Conservation (phyloP, 2,888 invertebrate species). For the Euzophera pinguis region DNA sequence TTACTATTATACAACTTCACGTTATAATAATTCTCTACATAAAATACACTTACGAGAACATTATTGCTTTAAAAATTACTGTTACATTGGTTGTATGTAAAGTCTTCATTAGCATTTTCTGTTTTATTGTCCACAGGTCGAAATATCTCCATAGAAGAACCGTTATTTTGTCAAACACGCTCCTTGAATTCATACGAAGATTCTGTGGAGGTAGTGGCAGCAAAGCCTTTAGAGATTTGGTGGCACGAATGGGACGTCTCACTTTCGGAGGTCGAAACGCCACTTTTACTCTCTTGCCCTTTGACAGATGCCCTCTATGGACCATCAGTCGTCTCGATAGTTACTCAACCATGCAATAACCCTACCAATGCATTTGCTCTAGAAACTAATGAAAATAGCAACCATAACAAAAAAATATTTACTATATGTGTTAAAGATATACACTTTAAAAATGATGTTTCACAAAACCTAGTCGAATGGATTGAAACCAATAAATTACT, state of each 20-base stretch:
- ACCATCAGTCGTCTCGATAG: conserved; percentile 70
- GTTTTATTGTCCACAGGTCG: conserved; percentile 53
- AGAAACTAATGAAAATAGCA: conserved; percentile 29
- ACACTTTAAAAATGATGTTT: conserved; percentile 82
- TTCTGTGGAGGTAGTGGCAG: conserved; percentile 76
- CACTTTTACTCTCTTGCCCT: conserved; percentile 82
- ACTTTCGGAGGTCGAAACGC: conserved; percentile 68
- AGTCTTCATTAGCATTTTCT: neutral
- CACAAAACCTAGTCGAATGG: conserved; percentile 84
- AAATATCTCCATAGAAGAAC: conserved; percentile 51
- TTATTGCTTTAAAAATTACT: conserved; percentile 14
- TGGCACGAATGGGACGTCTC: conserved; percentile 80
- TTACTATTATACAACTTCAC: conserved; percentile 55
- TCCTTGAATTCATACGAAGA: conserved; percentile 51
- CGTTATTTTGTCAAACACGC: conserved; percentile 79
- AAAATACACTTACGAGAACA: conserved; percentile 23
- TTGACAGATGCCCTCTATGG: conserved; percentile 64
- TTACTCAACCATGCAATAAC: conserved; percentile 71
- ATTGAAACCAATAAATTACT: conserved; percentile 83
- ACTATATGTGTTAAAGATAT: conserved; percentile 87
- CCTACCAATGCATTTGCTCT: conserved; percentile 62
- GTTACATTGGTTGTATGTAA: conserved; percentile 10
- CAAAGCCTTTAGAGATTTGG: conserved; percentile 82
- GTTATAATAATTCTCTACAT: conserved; percentile 36
- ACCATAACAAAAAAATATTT: conserved; percentile 61